A percentile compares a stretch with the other conserved stretches of the same genome.
phyloP scores from a whole-genome alignment of 2,113 vertebrate genomes.

The Menura novaehollandiae region DNA sequence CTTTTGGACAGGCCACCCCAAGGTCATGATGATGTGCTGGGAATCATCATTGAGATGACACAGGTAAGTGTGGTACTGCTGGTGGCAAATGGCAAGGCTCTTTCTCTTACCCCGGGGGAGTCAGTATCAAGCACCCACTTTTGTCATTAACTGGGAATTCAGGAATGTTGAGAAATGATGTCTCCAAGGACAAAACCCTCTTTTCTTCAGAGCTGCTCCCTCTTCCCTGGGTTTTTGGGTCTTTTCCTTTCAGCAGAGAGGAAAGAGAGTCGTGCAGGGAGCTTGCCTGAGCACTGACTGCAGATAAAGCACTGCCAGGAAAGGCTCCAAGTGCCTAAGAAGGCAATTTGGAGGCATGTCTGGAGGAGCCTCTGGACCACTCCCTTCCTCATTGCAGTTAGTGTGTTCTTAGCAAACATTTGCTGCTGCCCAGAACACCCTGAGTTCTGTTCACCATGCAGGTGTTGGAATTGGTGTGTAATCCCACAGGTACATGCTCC shows the following conservation, averaged over 20 bases:
- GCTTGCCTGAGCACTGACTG: not conserved
- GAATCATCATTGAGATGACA: not conserved
- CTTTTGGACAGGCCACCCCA: not conserved
- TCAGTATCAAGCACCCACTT: not conserved
- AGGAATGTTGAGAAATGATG: not conserved
- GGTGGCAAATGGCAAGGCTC: not conserved
- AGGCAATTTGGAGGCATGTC: not conserved
- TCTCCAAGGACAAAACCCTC: not conserved
- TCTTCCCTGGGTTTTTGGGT: not conserved
- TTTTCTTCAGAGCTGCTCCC: not conserved
- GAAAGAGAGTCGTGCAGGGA: not conserved
- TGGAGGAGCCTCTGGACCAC: not conserved
- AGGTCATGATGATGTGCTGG: not conserved
- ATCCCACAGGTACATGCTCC: not conserved
- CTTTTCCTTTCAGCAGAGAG: not conserved
- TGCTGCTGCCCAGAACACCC: not conserved
- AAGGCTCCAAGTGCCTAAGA: not conserved
- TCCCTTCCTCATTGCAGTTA: not conserved
- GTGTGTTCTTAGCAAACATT: accelerated
- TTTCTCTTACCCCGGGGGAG: not conserved
- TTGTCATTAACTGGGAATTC: not conserved
- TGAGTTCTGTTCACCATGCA: accelerated
- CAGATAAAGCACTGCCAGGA: not conserved
- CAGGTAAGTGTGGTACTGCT: not conserved
- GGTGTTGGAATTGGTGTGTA: not conserved